Base-by-base conservation (phyloP, 2,888 invertebrate species). In the Eupeodes latifasciatus region DNA sequence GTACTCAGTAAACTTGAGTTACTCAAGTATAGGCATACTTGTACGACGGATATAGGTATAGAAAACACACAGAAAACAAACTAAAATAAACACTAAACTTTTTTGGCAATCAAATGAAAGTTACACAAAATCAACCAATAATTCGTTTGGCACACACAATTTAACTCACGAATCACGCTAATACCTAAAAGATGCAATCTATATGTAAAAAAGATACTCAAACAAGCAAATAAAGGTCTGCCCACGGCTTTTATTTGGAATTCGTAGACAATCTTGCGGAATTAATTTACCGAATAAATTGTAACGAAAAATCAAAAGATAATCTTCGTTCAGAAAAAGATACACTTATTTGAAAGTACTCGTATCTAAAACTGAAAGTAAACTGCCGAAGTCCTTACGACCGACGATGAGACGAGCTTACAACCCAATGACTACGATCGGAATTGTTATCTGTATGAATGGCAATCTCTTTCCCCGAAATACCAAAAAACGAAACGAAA, bases 371-470 rank as follows among this genome's bases (percentile, higher is more conserved):
- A 55, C 19, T 55, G 2, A 55, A 27, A 71, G 40, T 44, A 16
- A 9, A 40, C 55, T 55, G 44, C 34, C n/a, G 76, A 69, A 66
- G 64, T 79, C 71, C 86, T 87, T 27, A 27, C 27, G 27, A 27
- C 27, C 27, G 67, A 66, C 74, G 27, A 27, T 27, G 27, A 27
- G 27, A 47, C 12, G 49, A 64, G 19, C 40, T 16, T 53, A 49
- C 55, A 12, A 36, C 62, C 16, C 34, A 82, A 55, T 64, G 78
- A 75, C 78, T 59, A 69, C 53, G 40, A 59, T n/a, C 61, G n/a
- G 47, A 27, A 49, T 5, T 27, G 1, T 57, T 47, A 44, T 59
- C 67, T 81, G 81, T 81, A 80, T 81, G 85, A 71, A 77, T 67
- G 19, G 53, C 47, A 36, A 75, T 75, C 74, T 67, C 6, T 64